Evolutionary conservation across 2,888 invertebrate genomes (phyloP).

Genomic region (Vannuccia rotundouncinata): DNA sequence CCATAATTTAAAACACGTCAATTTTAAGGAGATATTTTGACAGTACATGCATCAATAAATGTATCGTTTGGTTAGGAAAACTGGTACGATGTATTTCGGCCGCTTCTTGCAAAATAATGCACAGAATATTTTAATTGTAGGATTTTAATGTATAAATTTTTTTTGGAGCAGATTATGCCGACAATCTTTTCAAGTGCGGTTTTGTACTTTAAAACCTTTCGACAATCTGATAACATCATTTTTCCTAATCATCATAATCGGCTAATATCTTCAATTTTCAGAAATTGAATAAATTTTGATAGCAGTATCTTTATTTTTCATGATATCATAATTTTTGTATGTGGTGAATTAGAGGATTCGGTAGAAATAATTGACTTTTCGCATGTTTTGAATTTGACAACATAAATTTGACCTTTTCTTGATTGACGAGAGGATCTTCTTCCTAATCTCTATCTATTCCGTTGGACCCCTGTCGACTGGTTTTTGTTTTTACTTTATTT

Average conservation of each 20-base stretch:
- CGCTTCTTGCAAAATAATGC: no score
- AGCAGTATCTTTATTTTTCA: background rate
- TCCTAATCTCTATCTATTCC: slow-evolving; percentile 11
- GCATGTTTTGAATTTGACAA: slow-evolving; percentile 1
- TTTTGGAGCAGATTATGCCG: background rate
- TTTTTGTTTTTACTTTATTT: slow-evolving; percentile 10
- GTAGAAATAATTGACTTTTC: slow-evolving; percentile 7
- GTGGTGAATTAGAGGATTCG: background rate
- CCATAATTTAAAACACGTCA: background rate
- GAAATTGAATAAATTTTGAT: background rate
- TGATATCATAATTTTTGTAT: slow-evolving; percentile 7
- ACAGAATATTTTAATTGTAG: no score
- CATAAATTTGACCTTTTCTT: background rate
- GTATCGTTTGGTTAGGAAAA: no score
- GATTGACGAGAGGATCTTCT: background rate
- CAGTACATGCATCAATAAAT: no score
- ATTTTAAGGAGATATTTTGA: no score
- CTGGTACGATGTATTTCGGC: no score
- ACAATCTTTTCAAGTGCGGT: background rate
- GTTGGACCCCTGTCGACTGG: background rate
- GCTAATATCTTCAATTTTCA: background rate
- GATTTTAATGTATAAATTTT: no score
- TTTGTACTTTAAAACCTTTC: background rate
- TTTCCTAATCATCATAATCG: background rate
- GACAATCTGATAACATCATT: background rate